phyloP scores from a whole-genome alignment of 1,140 invertebrate species.

The Brachionus manjavacas region DNA sequence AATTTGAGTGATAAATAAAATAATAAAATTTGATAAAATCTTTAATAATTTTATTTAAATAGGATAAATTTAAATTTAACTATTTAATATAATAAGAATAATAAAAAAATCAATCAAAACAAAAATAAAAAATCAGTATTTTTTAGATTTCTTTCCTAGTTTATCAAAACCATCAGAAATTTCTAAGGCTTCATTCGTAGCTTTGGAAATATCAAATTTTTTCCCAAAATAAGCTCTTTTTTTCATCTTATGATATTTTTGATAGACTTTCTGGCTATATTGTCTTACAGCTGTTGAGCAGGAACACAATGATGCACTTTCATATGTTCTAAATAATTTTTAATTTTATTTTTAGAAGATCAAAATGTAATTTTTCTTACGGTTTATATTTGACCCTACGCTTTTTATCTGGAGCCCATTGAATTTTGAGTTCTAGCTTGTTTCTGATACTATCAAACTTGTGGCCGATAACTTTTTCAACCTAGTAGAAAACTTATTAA shows the following conservation, averaged over 20 bases:
- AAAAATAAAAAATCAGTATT: constrained; percentile 1
- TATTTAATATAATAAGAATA: neutral
- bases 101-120: neutral
- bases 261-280: neutral
- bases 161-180: neutral
- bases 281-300: neutral
- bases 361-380: too few relatives aligned
- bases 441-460: neutral
- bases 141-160: neutral
- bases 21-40: neutral
- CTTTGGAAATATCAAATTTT: neutral
- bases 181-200: neutral
- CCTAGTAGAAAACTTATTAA: neutral
- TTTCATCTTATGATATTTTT: neutral
- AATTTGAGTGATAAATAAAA: neutral
- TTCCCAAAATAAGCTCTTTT: neutral
- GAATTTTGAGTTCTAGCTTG: neutral
- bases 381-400: neutral
- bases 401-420: neutral
- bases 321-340: too few relatives aligned
- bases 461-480: neutral
- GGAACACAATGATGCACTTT: too few relatives aligned
- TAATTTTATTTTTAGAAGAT: too few relatives aligned
- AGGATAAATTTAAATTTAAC: neutral
- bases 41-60: neutral